Percentiles rank a stretch among this genome's conserved stretches.
Conservation (phyloP, 2,888 invertebrate genomes). For the Cenopis cana region DNA sequence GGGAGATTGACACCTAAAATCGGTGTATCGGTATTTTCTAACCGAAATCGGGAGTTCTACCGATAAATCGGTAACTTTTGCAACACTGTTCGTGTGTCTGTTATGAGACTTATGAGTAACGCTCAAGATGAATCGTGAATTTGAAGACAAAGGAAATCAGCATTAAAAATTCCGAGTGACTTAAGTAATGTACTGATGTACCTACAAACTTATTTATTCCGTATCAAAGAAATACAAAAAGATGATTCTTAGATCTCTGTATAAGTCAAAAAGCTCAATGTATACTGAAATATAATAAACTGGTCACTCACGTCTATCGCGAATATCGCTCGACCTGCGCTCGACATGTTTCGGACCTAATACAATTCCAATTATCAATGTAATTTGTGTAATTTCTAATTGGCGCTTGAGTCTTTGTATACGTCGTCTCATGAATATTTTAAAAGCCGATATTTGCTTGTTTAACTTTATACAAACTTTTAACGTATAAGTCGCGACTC, state of each 20-base stretch:
- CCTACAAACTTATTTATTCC: not conserved
- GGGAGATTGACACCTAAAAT: too few relatives aligned
- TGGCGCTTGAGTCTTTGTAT: not conserved
- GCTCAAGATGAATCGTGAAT: conserved; percentile 41
- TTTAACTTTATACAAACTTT: not conserved
- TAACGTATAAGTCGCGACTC: not conserved
- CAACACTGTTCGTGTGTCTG: too few relatives aligned
- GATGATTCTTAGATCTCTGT: not conserved
- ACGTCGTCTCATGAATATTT: too few relatives aligned
- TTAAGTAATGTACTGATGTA: conserved; percentile 1
- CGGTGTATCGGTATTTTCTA: too few relatives aligned
- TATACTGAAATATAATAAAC: too few relatives aligned
- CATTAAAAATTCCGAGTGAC: conserved; percentile 31
- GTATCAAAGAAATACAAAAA: not conserved
- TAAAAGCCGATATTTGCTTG: not conserved
- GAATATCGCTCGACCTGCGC: too few relatives aligned
- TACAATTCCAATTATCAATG: too few relatives aligned
- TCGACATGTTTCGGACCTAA: too few relatives aligned
- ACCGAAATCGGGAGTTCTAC: too few relatives aligned
- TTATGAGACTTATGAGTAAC: conserved; percentile 39
- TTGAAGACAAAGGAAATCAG: conserved; percentile 40
- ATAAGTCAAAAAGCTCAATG: not conserved
- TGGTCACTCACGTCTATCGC: too few relatives aligned
- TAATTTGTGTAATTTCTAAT: not conserved
- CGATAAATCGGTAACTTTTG: too few relatives aligned